Percentiles rank a stretch among this genome's conserved stretches.
These are phyloP conservation scores for Hyles lineata DNA, from an alignment of 2,888 invertebrate species.

Conservation along the genomic window DNA sequence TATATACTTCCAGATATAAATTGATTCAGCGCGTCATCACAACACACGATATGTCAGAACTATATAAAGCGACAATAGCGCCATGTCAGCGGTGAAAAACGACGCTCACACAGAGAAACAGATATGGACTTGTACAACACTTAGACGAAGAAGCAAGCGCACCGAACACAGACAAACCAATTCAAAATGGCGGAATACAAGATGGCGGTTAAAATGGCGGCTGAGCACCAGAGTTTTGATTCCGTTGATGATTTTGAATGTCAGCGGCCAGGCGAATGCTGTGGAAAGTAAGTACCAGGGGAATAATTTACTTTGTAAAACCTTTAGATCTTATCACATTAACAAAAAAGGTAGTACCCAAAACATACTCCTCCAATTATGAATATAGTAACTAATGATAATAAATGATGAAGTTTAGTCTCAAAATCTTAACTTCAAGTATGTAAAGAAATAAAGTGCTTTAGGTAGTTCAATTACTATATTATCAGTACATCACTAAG, in stretches of 20 bases:
- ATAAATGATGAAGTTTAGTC: too few species aligned
- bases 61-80: conserved; percentile 48
- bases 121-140: conserved; percentile 43
- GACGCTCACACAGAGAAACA: conserved; percentile 36
- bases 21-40: conserved; percentile 37
- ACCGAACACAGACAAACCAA: background rate
- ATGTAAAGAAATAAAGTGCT: too few species aligned
- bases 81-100: conserved; percentile 76
- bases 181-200: conserved; percentile 46
- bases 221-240: conserved; percentile 58
- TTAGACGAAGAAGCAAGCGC: background rate
- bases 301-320: background rate
- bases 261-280: conserved; percentile 58
- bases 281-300: conserved; percentile 43
- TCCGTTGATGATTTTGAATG: conserved; percentile 69
- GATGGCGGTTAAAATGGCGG: conserved; percentile 61
- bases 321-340: too few species aligned
- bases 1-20: conserved; percentile 31
- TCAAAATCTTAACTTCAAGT: too few species aligned
- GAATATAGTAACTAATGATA: too few species aligned
- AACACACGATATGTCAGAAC: conserved; percentile 71
- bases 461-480: too few species aligned
- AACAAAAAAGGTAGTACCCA: too few species aligned
- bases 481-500: too few species aligned
- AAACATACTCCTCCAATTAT: too few species aligned